Conservation (phyloP, 2,797 vertebrate species). For the Sebastes itinus region DNA sequence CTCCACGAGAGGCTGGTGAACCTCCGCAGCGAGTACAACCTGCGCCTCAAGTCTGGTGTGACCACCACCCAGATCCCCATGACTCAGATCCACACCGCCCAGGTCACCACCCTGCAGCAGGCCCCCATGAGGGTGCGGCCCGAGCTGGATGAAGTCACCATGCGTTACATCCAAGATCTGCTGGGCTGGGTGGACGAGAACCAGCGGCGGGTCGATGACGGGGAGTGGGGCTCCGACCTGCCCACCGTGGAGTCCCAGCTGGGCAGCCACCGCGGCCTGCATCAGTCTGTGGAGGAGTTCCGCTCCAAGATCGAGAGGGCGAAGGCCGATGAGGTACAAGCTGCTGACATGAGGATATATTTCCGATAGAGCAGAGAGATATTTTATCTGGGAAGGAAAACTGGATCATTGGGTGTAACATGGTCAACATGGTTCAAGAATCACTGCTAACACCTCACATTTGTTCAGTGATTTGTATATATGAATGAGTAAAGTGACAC, state of each 20-base stretch:
- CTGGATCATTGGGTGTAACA: not conserved
- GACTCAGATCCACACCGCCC: slow-evolving; percentile 52
- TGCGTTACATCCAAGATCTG: slow-evolving; percentile 91
- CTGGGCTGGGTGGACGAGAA: slow-evolving; percentile 96
- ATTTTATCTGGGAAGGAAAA: not conserved
- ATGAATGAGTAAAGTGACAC: not conserved
- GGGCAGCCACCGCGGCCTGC: slow-evolving; percentile 91
- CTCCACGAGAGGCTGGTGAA: slow-evolving; percentile 94
- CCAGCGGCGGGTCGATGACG: slow-evolving; percentile 84
- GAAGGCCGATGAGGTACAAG: slow-evolving; percentile 86
- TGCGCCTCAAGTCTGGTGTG: slow-evolving; percentile 88
- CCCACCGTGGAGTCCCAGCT: slow-evolving; percentile 91
- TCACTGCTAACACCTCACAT: not conserved
- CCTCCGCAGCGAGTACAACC: slow-evolving; percentile 93
- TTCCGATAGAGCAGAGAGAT: not conserved
- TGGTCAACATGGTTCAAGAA: not conserved
- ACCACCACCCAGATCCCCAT: slow-evolving; percentile 74
- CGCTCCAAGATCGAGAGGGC: slow-evolving; percentile 91
- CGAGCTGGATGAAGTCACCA: slow-evolving; percentile 87
- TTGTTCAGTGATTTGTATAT: not conserved
- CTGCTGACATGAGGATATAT: not conserved
- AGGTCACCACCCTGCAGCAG: slow-evolving; percentile 67
- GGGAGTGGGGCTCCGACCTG: slow-evolving; percentile 92
- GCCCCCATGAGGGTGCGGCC: slow-evolving; percentile 68
- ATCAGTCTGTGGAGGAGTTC: slow-evolving; percentile 93